phyloP scores from a whole-genome alignment of 2,113 vertebrate genomes.

The Bagarius yarrelli region DNA sequence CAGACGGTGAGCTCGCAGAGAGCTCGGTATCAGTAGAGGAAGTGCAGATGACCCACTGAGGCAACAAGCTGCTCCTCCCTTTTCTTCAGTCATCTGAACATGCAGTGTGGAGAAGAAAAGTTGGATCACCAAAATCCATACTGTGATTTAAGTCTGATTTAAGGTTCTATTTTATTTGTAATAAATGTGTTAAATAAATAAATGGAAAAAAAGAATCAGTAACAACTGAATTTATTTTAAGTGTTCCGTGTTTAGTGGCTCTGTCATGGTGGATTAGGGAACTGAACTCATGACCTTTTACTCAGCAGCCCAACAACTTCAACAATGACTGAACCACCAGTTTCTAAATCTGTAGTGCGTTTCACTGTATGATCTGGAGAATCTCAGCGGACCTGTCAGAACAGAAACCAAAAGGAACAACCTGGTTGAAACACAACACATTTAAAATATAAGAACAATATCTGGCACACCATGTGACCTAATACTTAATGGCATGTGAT shows the following conservation, averaged over 20 bases:
- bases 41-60: conserved; percentile 55
- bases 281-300: too few species aligned
- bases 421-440: neutral
- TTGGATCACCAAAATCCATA: conserved; percentile 35
- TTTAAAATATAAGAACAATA: neutral
- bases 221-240: too few species aligned
- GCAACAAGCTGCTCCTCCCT: conserved; percentile 46
- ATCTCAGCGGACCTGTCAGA: neutral
- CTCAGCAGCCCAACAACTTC: too few species aligned
- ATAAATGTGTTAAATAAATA: neutral
- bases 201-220: neutral
- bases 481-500: conserved; percentile 1
- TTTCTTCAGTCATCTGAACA: conserved; percentile 44
- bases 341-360: too few species aligned
- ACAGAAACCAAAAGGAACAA: too few species aligned
- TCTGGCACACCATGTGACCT: conserved; percentile 1
- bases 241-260: too few species aligned
- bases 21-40: conserved; percentile 43
- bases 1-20: conserved; percentile 50
- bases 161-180: neutral
- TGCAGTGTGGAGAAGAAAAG: conserved; percentile 38
- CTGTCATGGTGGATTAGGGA: too few species aligned
- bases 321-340: too few species aligned
- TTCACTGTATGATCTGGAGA: neutral
- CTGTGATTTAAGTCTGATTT: conserved; percentile 10